Base-by-base conservation (phyloP, 1,140 invertebrate genomes). In the Drosophila nebulosa region DNA sequence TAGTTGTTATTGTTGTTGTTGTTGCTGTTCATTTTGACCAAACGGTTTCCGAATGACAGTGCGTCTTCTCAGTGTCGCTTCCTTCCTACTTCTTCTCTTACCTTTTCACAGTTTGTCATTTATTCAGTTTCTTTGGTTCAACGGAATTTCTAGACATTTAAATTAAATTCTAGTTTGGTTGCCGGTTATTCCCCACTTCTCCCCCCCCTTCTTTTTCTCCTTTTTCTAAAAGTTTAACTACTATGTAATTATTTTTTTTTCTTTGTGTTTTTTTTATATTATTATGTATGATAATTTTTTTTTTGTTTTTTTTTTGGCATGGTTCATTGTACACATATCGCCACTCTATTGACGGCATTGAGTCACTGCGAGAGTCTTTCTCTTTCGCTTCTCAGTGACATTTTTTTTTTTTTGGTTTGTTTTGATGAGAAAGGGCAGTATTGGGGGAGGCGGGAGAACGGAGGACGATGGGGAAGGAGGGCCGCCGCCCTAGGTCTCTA, bases 281-380 rank as follows among this genome's bases (percentile, higher is more conserved):
- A 53, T 53, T 55, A 59, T 68, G 32, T 55, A 59, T 68, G 32
- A 69, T 64, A 53, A 30, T 58, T 60, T 30, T 67, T 35, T 42
- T 50, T 60, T 35, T 52, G 51, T 64, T 32, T 35, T 69, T 58
- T 69, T 81, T 85, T 86, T 86, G 74, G 64, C 83, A 86, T 81
- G 81, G 81, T 86, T 86, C 81, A 86, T 86, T 86, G 81, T 86
- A 88, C 81, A 88, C 76, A 64, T 79, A 70, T 46, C 39, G 39
- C 39, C 39, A 46, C 32, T 60, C 55, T 26, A 52, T 39, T 9
- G n/a, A 66, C 64, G 51, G 50, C 63, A 65, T 55, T 59, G 65
- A 64, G 42, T 63, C 58, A 56, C 64, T 27, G 60, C 27, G 64
- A 42, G 30, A 14, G 57, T 27, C 66, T 66, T 55, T 60, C 35